Evolutionary conservation across 2,888 invertebrate species (phyloP), one percentile per base, ranked within the genome.

Genomic region (Leptogaster cylindrica): DNA sequence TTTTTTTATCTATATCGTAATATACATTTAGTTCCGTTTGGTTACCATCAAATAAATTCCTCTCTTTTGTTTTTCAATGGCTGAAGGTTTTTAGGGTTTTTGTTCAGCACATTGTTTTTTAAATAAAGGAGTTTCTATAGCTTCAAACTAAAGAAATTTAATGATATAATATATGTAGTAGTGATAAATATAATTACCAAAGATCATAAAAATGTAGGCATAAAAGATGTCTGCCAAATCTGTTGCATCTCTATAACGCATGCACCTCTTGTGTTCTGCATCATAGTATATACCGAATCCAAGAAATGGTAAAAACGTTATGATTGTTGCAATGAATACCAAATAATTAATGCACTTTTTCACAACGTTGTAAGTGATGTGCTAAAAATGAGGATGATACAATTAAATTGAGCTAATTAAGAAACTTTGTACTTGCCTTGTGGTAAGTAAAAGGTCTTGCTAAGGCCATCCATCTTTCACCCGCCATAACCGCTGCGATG

Each of bases 401-500:
- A 39, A 27, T 8, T 41, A 18, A 46, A 7, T 36, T 7, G n/a
- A n/a, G n/a, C n/a, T n/a, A n/a, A n/a, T n/a, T n/a, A 7, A 8
- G 44, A 55, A 41, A 33, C n/a, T 63, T 7, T 39, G 18, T 72
- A 63, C 7, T 18, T 67, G 93, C 93, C 89, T 92, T 92, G 79
- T 93, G 93, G 79, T 93, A 94, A 74, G 91, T 84, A 81, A 94
- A 94, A 36, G 93, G 93, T 72, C 90, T 84, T 8, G 93, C 92
- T 73, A 94, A 86, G 18, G 94, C 93, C 76, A 93, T 84, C 88
- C 91, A 94, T 72, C 94, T 84, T 81, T 94, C 93, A 31, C 89
- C 86, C 8, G 93, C 93, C 93, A 94, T 94, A 67, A 93, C 89
- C 76, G 92, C 88, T 18, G 93, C 92, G 74, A 93, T 92, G 81